Conservation (phyloP, 2,888 invertebrate species). For the Xanthorhoe spadicearia region DNA sequence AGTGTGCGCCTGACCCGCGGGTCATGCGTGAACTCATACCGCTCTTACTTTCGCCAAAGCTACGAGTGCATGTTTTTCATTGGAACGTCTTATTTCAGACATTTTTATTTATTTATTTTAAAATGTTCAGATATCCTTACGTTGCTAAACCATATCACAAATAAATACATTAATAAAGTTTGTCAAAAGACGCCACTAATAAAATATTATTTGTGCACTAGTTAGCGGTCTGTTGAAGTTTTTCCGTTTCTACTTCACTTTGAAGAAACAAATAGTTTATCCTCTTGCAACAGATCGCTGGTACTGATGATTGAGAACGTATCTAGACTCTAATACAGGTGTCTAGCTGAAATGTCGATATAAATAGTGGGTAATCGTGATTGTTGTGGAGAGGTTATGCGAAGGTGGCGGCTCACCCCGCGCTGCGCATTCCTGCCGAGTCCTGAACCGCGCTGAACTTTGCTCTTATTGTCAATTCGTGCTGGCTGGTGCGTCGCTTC, state of each 20-base stretch:
- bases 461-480: slow-evolving; percentile 84
- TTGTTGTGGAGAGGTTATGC: slow-evolving; percentile 69
- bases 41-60: slow-evolving; percentile 75
- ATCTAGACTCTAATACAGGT: slow-evolving; percentile 54
- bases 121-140: too few relatives aligned
- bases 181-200: neutral
- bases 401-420: slow-evolving; percentile 66
- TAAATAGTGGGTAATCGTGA: slow-evolving; percentile 79
- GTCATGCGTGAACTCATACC: slow-evolving; percentile 80
- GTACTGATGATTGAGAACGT: slow-evolving; percentile 49
- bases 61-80: slow-evolving; percentile 46
- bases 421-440: slow-evolving; percentile 78
- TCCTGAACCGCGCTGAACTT: slow-evolving; percentile 83
- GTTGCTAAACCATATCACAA: neutral
- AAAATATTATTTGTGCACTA: neutral
- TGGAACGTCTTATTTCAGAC: slow-evolving; percentile 55
- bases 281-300: slow-evolving; percentile 27
- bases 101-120: neutral
- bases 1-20: slow-evolving; percentile 77
- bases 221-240: neutral
- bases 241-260: slow-evolving; percentile 14
- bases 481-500: slow-evolving; percentile 74
- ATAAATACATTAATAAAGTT: neutral
- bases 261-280: slow-evolving; percentile 17
- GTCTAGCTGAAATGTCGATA: slow-evolving; percentile 70